Conservation (phyloP, 2,113 vertebrate genomes). For the Pseudopodoces humilis region DNA sequence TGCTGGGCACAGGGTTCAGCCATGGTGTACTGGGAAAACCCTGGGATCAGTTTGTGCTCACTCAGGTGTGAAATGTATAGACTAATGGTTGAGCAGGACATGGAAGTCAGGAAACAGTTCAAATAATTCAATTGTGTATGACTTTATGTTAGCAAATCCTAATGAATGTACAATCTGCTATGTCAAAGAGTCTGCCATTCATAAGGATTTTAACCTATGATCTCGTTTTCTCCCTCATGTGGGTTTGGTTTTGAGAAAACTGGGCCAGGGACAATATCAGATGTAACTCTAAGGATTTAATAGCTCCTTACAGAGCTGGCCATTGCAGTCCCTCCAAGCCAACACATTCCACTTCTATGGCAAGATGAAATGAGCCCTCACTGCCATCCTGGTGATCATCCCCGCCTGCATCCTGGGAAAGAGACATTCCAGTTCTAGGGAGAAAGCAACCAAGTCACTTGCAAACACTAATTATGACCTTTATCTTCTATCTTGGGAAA, state of each 20-base stretch:
- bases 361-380: background rate
- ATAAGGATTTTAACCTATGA: background rate
- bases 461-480: background rate
- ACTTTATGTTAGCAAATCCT: background rate
- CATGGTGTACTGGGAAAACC: background rate
- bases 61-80: rapidly evolving
- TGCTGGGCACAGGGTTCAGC: background rate
- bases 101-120: background rate
- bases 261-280: background rate
- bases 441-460: background rate
- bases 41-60: background rate
- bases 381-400: background rate
- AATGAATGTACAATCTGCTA: background rate
- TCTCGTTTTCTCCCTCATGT: rapidly evolving
- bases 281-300: background rate
- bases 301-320: background rate
- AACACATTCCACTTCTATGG: background rate
- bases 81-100: background rate
- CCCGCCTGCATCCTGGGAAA: background rate
- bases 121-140: background rate
- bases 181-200: background rate
- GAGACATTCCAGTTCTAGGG: background rate
- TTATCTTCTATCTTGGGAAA: background rate
- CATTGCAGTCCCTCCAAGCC: background rate
- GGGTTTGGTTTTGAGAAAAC: background rate